Base-by-base conservation (phyloP, 2,113 vertebrate genomes). In the Dryoscopus gambensis region DNA sequence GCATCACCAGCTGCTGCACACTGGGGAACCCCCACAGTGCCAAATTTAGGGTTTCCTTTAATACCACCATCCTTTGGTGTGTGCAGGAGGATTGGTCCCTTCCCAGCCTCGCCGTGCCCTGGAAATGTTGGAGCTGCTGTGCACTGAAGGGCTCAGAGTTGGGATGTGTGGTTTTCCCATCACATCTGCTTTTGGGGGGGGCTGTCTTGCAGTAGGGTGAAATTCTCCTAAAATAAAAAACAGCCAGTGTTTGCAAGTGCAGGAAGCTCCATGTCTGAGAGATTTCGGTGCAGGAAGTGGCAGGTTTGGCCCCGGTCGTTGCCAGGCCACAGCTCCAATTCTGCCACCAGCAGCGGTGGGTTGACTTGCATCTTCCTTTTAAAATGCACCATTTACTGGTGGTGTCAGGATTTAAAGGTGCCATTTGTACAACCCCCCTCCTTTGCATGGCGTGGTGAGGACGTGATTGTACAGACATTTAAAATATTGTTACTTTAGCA, bases 121-220 rank as follows among this genome's bases (percentile, higher is more conserved):
- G 39, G 50, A 22, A 88, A 19, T 28, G 1, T 10, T 9, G 7
- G 70, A 69, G 30, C 39, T 69, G 31, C 50, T 68, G 53, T 16
- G 1, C 19, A 0, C 37, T 14, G 28, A 44, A 39, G 14, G 28
- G 27, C 21, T 69, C 31, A 8, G 44, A 33, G 42, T 3, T 22
- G 63, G 49, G 62, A 7, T 37, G 73, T 13, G 13, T 11, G 14
- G 2, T 39, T 73, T 86, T 73, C 68, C 12, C 4, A 2, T 27
- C 21, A 20, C 19, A 13, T 49, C 28, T 0, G 0, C 6, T 40
- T 76, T 63, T 65, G n/a, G 7, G 0, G 7, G 0, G 10, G 33
- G 27, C 24, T 23, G 4, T 63, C 31, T 68, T 50, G 59, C 16
- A 37, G 12, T 33, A 15, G 46, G 16, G 42, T 30, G n/a, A 71